Base-by-base conservation (phyloP, 1,140 invertebrate species). In the Ladona fulva region DNA sequence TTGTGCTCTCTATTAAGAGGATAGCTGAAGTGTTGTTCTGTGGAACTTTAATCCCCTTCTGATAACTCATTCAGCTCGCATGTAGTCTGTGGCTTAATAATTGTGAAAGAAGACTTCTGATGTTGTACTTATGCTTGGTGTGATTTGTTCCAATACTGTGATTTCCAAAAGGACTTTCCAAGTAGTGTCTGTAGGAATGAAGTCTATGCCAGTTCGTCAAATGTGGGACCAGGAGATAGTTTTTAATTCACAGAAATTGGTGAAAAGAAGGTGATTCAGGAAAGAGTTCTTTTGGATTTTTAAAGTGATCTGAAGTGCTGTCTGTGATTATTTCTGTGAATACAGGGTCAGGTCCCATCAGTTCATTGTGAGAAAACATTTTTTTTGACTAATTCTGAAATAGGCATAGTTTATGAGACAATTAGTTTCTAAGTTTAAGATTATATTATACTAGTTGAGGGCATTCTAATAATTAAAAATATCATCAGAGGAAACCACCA, bases 81-180 rank as follows among this genome's bases (percentile, higher is more conserved):
- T 66, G 52, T 66, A 66, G 52, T 66, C 52, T 66, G 52, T 66
- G 52, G n/a, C 52, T 66, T 16, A 66, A 6, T 6, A 22, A 6
- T 66, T 66, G 52, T 66, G 29, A 37, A 37, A 66, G 52, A 22
- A 22, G 52, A 66, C 52, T 19, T 19, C n/a, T 66, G n/a, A 66
- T 66, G 52, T 66, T 66, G 52, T 66, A 66, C 52, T 22, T 66
- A 66, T 66, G 52, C 52, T 66, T 66, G 52, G 52, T 66, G 52
- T 66, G 5, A 22, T 66, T 19, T 3, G 52, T 66, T 66, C 52
- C n/a, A 19, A 16, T 19, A 19, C 12, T 66, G 52, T 66, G 52
- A 19, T 66, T 66, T 22, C 52, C n/a, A 66, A 66, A 66, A 66
- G 52, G 52, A 16, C n/a, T 16, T 66, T 66, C 16, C 52, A 16